phyloP scores from a whole-genome alignment of 2,797 vertebrate species.

The Propithecus perrieri region DNA sequence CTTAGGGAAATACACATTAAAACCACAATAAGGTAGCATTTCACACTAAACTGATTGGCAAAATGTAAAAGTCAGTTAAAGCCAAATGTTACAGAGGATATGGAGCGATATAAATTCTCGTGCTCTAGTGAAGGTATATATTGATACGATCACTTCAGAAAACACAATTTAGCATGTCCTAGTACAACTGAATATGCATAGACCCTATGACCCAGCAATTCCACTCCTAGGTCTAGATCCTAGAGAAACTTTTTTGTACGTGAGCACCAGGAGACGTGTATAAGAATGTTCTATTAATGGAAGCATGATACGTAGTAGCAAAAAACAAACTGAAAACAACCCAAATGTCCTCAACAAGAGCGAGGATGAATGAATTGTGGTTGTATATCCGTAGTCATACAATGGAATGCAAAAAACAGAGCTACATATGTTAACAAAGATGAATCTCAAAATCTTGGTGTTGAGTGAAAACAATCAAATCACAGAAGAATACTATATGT shows the following conservation, averaged over 20 bases:
- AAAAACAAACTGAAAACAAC: slow-evolving; percentile 20
- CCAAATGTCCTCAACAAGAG: slow-evolving; percentile 6
- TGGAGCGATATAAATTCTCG: background rate
- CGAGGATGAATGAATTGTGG: background rate
- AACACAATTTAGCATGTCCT: background rate
- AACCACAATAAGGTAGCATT: background rate
- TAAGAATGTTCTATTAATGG: slow-evolving; percentile 1
- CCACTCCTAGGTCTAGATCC: background rate
- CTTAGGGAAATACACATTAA: slow-evolving; percentile 6
- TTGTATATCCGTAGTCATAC: background rate
- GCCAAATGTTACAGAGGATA: background rate
- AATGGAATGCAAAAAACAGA: background rate
- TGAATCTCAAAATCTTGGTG: background rate
- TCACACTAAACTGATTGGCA: slow-evolving; percentile 11
- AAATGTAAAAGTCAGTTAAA: slow-evolving; percentile 5
- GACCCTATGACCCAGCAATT: background rate
- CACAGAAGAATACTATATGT: background rate
- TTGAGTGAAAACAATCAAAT: slow-evolving; percentile 35
- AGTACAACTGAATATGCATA: background rate
- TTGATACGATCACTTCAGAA: background rate
- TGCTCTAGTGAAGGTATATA: background rate
- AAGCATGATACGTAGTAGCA: background rate
- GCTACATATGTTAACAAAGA: background rate
- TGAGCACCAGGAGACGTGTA: background rate
- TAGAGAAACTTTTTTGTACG: background rate